Conservation (phyloP, 1,140 invertebrate genomes). For the Acromyrmex echinatior region DNA sequence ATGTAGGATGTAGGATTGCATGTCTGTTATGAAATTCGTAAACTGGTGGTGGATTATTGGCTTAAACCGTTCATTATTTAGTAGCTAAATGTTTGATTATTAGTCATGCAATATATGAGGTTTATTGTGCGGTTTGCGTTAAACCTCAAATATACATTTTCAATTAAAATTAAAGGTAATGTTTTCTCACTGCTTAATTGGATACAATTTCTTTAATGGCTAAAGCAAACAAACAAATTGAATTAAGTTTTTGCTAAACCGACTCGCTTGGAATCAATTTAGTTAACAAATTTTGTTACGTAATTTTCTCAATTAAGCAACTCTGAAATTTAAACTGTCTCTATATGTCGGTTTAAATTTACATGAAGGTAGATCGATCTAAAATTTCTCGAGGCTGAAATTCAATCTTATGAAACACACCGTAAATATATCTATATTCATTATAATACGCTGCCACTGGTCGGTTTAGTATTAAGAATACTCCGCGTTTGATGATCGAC, state of each 20-base stretch:
- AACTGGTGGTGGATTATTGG: background rate
- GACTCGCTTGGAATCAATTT: background rate
- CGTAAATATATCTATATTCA: constrained; percentile 3
- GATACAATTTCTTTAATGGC: background rate
- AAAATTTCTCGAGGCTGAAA: constrained; percentile 12
- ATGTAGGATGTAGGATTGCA: background rate
- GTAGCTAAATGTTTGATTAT: constrained; percentile 26
- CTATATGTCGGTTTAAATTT: background rate
- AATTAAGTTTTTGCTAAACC: background rate
- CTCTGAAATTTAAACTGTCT: too few species aligned
- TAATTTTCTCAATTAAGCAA: constrained; percentile 13
- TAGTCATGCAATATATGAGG: background rate
- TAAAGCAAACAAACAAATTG: background rate
- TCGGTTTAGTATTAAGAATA: constrained; percentile 21
- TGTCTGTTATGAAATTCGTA: background rate
- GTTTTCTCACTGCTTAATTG: background rate
- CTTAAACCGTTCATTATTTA: constrained; percentile 25
- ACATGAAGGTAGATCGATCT: background rate
- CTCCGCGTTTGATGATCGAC: constrained; percentile 14
- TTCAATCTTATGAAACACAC: constrained; percentile 14
- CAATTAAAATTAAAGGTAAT: background rate
- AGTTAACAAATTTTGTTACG: background rate
- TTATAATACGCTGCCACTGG: background rate
- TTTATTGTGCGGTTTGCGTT: constrained; percentile 7
- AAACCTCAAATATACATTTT: constrained; percentile 28